Evolutionary conservation across 2,113 vertebrate genomes (phyloP), one percentile per base, ranked within the genome.

Genomic region (Corythornis cristatus): DNA sequence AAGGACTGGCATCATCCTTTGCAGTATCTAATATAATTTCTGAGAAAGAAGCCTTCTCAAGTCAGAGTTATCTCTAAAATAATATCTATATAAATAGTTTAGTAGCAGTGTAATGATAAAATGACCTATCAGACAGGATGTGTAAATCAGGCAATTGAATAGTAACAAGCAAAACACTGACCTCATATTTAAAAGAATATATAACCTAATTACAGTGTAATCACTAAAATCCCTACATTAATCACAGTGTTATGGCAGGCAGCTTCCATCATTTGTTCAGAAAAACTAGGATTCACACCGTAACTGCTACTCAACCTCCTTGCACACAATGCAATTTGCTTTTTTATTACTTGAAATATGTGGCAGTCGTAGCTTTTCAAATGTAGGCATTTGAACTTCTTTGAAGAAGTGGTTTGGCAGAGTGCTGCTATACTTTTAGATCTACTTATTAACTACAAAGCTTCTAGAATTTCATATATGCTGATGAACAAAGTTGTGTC

Each of bases 301-400:
- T 88, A 96, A 96, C 92, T 95, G 93, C 94, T 96, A 89, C 93
- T 94, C 94, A 94, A 91, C 68, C 86, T 95, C 90, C 96, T 79
- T 93, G 93, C 93, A 95, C 88, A 94, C 81, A 95, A 88, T 86
- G 65, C 90, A 94, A 86, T 91, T 96, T 90, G 85, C 88, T 96
- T 96, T 96, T 73, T 86, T 95, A 95, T 92, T 93, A 80, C 83
- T 68, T 96, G 82, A 93, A 91, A 89, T 84, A 93, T 19, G 46
- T 58, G 84, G 83, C 86, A 97, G 88, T 74, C 80, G 88, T 28
- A 77, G 94, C 86, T 91, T 93, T 85, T 58, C 70, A 96, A 95
- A 96, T 95, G 31, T 54, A 90, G 29, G 68, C 84, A 86, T 87
- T 91, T 82, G 72, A 95, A 92, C 77, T 94, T 93, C 92, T 92